These are phyloP conservation scores for Armadillidium nasatum DNA, from an alignment of 1,140 invertebrate genomes.

Conservation along the genomic window DNA sequence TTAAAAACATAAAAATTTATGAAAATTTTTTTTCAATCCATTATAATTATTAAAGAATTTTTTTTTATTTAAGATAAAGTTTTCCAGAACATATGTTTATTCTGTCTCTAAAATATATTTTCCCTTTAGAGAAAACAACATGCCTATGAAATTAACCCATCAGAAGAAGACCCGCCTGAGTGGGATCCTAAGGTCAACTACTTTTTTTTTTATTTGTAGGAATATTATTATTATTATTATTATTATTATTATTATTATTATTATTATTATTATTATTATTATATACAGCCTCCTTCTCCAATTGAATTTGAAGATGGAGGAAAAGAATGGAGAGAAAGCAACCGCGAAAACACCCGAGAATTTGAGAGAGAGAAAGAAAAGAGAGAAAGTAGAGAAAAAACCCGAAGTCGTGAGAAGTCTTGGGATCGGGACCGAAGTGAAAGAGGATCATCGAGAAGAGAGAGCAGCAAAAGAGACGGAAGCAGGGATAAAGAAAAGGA, in stretches of 20 bases:
- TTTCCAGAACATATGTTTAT: too few relatives aligned
- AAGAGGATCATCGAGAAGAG: not conserved
- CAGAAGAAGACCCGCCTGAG: not conserved
- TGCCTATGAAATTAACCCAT: not conserved
- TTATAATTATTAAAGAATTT: too few relatives aligned
- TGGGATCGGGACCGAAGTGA: not conserved
- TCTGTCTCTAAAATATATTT: not conserved
- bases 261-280: too few relatives aligned
- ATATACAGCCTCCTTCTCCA: not conserved
- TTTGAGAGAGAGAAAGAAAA: not conserved
- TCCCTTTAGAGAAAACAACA: not conserved
- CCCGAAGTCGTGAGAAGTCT: not conserved
- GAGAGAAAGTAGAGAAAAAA: not conserved
- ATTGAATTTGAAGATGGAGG: constrained; percentile 3
- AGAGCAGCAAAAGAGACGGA: not conserved
- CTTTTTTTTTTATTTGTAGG: not conserved
- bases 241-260: too few relatives aligned
- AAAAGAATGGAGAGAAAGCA: not conserved
- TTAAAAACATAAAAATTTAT: too few relatives aligned
- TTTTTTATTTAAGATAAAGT: too few relatives aligned
- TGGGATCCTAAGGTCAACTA: not conserved
- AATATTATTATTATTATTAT: too few relatives aligned
- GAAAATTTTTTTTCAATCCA: too few relatives aligned
- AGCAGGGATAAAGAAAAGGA: constrained; percentile 4
- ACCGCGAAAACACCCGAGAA: not conserved